A percentile compares a stretch with the other conserved stretches of the same genome.
Conservation (phyloP, 1,140 invertebrate genomes). For the Drosophila repletoides region DNA sequence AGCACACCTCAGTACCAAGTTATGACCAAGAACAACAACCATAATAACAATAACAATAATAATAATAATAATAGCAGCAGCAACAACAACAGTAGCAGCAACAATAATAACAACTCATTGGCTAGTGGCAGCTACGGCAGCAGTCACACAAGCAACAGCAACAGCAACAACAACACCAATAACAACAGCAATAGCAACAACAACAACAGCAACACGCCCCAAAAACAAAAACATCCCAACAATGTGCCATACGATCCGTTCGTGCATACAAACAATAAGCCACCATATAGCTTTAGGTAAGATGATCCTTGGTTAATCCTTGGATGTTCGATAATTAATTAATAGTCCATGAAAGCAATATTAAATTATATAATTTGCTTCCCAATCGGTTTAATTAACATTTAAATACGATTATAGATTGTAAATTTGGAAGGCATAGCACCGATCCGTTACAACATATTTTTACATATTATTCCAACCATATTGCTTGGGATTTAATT, state of each 20-base stretch:
- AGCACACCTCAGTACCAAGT: constrained; percentile 67
- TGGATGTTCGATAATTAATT: neutral
- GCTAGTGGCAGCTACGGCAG: constrained; percentile 2
- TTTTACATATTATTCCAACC: no score
- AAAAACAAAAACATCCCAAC: constrained; percentile 87
- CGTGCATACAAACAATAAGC: constrained; percentile 93
- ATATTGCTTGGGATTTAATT: no score
- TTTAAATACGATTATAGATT: no score
- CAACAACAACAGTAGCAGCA: constrained; percentile 9
- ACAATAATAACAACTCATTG: constrained; percentile 31
- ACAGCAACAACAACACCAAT: constrained; percentile 8
- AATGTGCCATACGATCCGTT: constrained; percentile 90
- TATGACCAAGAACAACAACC: constrained; percentile 35
- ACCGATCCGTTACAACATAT: no score
- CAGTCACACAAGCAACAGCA: constrained; percentile 7
- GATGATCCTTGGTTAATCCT: neutral
- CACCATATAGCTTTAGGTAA: constrained; percentile 90
- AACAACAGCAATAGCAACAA: constrained; percentile 1
- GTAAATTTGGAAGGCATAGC: no score
- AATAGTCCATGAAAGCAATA: no score
- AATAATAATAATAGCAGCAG: constrained; percentile 20
- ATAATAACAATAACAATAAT: constrained; percentile 14
- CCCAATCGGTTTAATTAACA: no score
- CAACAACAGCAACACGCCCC: constrained; percentile 54
- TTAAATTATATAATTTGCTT: no score